These are phyloP conservation scores for Lampropteryx suffumata DNA, from an alignment of 2,888 invertebrate genomes.

Conservation along the genomic window DNA sequence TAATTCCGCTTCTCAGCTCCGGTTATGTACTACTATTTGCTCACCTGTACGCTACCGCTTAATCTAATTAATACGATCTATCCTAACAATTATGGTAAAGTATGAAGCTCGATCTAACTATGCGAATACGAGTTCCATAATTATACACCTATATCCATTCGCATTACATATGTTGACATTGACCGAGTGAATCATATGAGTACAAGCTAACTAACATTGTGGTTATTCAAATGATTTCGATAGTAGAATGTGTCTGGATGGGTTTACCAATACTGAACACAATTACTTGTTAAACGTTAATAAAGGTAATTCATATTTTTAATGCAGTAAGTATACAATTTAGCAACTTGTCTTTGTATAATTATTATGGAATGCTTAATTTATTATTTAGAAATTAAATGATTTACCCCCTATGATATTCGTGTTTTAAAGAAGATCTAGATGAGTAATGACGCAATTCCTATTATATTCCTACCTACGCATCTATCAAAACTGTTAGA, in stretches of 20 bases:
- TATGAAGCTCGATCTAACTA: conserved; percentile 1
- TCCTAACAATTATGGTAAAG: conserved; percentile 13
- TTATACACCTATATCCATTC: conserved; percentile 37
- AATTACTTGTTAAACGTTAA: too few relatives aligned
- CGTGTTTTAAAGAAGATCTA: too few relatives aligned
- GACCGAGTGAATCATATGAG: conserved; percentile 66
- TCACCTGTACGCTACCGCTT: conserved; percentile 20
- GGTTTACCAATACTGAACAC: conserved; percentile 39
- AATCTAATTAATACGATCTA: conserved; percentile 17
- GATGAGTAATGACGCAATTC: too few relatives aligned
- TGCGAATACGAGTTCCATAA: conserved; percentile 7
- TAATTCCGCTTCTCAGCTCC: conserved; percentile 76
- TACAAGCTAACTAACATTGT: conserved; percentile 40
- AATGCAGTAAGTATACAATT: too few relatives aligned
- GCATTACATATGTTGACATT: conserved; percentile 59
- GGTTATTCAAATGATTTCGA: conserved; percentile 40
- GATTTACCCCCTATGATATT: too few relatives aligned
- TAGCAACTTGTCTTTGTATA: too few relatives aligned
- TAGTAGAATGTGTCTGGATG: conserved; percentile 44
- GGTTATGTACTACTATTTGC: conserved; percentile 24
- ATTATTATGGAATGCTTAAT: too few relatives aligned
- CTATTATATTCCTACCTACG: too few relatives aligned
- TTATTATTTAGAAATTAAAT: too few relatives aligned
- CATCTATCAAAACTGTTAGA: too few relatives aligned
- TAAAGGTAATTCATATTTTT: too few relatives aligned